Percentiles rank a stretch among this genome's conserved stretches.
Evolutionary conservation across 1,140 invertebrate species (phyloP).

Genomic region (Leptinotarsa undecemlineata): DNA sequence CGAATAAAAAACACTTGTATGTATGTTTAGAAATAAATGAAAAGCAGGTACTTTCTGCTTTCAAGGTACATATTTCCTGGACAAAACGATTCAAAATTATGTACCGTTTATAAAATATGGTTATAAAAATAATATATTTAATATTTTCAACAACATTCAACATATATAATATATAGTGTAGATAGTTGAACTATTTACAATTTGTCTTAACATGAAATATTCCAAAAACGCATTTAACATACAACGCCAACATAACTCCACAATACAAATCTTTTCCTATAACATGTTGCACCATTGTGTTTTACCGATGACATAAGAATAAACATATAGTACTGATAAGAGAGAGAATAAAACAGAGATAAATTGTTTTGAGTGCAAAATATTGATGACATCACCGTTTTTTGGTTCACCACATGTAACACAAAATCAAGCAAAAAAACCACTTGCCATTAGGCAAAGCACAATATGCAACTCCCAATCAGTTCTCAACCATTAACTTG

Average conservation of each 20-base stretch:
- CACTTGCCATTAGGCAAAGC: too few species aligned
- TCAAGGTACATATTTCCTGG: neutral
- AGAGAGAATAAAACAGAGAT: too few species aligned
- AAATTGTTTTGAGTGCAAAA: too few species aligned
- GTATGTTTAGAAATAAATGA: too few species aligned
- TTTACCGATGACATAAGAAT: too few species aligned
- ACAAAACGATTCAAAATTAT: neutral
- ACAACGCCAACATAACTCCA: neutral
- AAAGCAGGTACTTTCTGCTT: neutral
- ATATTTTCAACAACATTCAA: slow-evolving; percentile 13
- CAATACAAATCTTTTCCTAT: too few species aligned
- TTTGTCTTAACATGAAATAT: slow-evolving; percentile 8
- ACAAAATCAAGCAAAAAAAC: too few species aligned
- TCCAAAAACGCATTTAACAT: neutral
- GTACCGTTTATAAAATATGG: slow-evolving; percentile 23
- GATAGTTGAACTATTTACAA: slow-evolving; percentile 15
- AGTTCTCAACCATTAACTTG: neutral
- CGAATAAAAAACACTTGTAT: too few species aligned
- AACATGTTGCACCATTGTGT: too few species aligned
- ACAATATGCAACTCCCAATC: neutral
- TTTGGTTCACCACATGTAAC: too few species aligned
- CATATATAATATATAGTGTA: slow-evolving; percentile 4
- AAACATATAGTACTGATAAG: too few species aligned
- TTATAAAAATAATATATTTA: slow-evolving; percentile 24
- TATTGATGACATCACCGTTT: too few species aligned